Conservation (phyloP, 2,113 vertebrate genomes). For the Salvelinus namaycush region DNA sequence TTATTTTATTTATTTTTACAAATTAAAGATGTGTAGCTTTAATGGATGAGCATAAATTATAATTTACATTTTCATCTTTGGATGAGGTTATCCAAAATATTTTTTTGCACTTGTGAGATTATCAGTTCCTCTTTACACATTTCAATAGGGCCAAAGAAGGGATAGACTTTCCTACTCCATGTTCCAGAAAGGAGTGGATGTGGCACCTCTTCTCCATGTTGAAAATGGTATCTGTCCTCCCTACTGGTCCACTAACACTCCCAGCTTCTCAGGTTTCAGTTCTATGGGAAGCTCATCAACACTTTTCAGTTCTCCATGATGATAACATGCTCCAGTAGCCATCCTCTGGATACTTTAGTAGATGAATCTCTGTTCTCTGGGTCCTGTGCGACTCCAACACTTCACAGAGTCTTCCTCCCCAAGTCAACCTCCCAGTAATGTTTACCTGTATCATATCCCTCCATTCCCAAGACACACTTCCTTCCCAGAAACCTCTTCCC, state of each 20-base stretch:
- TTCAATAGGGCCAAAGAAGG: no score
- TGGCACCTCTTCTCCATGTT: neutral
- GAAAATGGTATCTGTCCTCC: neutral
- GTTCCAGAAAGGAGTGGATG: neutral
- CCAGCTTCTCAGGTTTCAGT: neutral
- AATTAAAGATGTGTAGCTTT: no score
- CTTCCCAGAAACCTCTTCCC: no score
- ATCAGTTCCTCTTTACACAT: no score
- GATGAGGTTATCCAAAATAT: no score
- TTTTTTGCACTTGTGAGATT: no score
- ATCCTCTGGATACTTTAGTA: neutral
- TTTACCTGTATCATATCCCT: neutral
- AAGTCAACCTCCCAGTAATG: constrained; percentile 1
- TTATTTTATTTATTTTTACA: no score
- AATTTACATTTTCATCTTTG: no score
- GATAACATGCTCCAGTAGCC: neutral
- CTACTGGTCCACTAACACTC: neutral
- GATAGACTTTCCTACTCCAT: neutral
- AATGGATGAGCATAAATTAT: no score
- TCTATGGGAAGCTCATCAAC: neutral
- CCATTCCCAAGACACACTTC: neutral
- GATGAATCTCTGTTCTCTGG: neutral
- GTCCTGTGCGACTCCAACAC: neutral
- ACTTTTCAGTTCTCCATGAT: neutral
- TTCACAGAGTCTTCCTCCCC: neutral